Evolutionary conservation across 2,113 vertebrate genomes (phyloP), one percentile per base, ranked within the genome.

Genomic region (Larimichthys polyactis): DNA sequence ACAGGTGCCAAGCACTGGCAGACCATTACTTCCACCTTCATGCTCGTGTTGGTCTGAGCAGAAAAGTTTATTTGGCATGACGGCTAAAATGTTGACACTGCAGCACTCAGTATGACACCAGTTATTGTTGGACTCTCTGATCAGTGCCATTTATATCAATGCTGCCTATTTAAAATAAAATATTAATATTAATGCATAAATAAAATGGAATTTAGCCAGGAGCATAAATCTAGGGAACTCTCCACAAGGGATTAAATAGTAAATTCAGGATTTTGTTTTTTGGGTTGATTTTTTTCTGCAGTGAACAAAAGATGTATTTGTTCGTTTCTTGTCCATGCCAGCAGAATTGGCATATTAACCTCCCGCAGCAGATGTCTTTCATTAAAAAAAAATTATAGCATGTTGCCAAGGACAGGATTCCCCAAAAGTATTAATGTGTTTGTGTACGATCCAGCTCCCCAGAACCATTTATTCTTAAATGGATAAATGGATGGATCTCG

Each of bases 21-120:
- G 54, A 68, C 27, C 71, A 67, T 70, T 64, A 62, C 62, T 59
- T 40, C 67, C 67, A 79, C 48, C 68, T 65, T 81, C 83, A 48
- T 2, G 40, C 43, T 59, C 49, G 10, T 12, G 22, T 73, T 68
- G 58, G 65, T 74, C 78, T 14, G 10, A 81, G 64, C 40, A 51
- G 58, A 68, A 69, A 71, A 71, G 51, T 75, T 78, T 43, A 86
- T 87, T 84, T 46, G 51, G 79, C 84, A n/a, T 85, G 91, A 87
- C 71, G 29, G 58, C 75, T 72, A 54, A 82, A 44, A 82, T 81
- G 82, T 86, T 81, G 79, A 86, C 65, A 57, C 49, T 52, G 55
- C 43, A 44, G n/a, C 55, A 15, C 70, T 6, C 52, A 48, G 79
- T 79, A 7, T 11, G 63, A 70, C 80, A 81, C 22, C 70, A 66